These are phyloP conservation scores for Campopleginae sp. DNA, from an alignment of 2,888 invertebrate species.

Conservation along the genomic window DNA sequence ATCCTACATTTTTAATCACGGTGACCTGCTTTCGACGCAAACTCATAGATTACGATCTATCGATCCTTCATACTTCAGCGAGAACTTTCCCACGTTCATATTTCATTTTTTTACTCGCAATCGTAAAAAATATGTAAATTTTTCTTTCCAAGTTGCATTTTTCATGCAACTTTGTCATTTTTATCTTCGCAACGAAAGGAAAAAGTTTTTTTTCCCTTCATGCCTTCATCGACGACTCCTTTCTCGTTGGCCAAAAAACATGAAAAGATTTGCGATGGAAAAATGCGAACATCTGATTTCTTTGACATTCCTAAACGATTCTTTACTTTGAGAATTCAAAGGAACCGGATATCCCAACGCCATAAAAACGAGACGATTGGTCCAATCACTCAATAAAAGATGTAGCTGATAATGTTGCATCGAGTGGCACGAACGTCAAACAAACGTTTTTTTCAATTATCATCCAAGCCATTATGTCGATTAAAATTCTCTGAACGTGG, in stretches of 20 bases:
- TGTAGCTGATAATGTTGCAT: background rate
- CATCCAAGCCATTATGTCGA: background rate
- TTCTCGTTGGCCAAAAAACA: background rate
- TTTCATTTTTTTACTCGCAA: background rate
- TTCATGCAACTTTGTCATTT: background rate
- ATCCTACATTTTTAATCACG: background rate
- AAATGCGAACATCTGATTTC: background rate
- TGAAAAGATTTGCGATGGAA: background rate
- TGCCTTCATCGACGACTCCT: background rate
- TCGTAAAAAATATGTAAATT: background rate
- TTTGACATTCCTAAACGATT: background rate
- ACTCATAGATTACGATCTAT: background rate
- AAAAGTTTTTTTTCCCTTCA: background rate
- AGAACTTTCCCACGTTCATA: background rate
- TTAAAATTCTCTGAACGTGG: background rate
- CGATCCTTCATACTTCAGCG: background rate
- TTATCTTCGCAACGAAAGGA: background rate
- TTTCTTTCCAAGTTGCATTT: background rate
- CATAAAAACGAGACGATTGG: background rate
- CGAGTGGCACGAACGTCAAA: background rate
- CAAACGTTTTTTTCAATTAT: background rate
- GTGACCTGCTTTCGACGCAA: background rate
- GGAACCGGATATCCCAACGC: background rate
- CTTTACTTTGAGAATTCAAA: background rate
- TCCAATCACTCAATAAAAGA: background rate